phyloP scores from a whole-genome alignment of 1,140 invertebrate species.

The Galleria mellonella region DNA sequence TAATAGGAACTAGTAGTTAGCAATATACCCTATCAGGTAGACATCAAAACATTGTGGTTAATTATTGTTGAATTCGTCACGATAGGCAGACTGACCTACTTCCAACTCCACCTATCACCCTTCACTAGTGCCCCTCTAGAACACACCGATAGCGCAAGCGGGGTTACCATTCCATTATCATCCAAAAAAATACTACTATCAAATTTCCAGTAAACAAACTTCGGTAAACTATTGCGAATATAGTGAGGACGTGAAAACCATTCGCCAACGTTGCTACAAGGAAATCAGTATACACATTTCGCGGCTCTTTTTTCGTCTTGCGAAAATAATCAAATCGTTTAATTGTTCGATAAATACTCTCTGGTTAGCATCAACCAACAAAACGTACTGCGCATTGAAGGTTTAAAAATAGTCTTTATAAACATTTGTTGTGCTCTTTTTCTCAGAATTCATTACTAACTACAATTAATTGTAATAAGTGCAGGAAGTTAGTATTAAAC shows the following conservation, averaged over 20 bases:
- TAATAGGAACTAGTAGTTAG: too few species aligned
- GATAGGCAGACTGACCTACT: too few species aligned
- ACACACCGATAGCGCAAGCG: too few species aligned
- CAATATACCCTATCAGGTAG: too few species aligned
- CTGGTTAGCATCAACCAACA: conserved; percentile 24
- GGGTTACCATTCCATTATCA: too few species aligned
- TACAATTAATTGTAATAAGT: conserved; percentile 3
- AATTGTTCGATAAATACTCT: conserved; percentile 23
- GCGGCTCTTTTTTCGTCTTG: conserved; percentile 30
- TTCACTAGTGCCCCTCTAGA: too few species aligned
- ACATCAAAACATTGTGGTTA: too few species aligned
- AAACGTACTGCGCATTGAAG: conserved; percentile 21
- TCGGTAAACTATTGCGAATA: neutral
- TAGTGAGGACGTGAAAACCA: neutral
- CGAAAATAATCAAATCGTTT: conserved; percentile 32
- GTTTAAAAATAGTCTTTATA: conserved; percentile 27
- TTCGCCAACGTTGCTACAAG: neutral
- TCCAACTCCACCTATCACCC: too few species aligned
- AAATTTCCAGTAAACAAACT: neutral
- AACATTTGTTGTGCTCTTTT: conserved; percentile 4
- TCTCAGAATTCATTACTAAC: conserved; percentile 3
- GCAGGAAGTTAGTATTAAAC: conserved; percentile 4
- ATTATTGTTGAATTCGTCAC: too few species aligned
- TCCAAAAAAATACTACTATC: too few species aligned
- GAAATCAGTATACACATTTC: conserved; percentile 10